A percentile compares a stretch with the other conserved stretches of the same genome.
phyloP scores from a whole-genome alignment of 2,113 vertebrate genomes.

The Nanorana parkeri region DNA sequence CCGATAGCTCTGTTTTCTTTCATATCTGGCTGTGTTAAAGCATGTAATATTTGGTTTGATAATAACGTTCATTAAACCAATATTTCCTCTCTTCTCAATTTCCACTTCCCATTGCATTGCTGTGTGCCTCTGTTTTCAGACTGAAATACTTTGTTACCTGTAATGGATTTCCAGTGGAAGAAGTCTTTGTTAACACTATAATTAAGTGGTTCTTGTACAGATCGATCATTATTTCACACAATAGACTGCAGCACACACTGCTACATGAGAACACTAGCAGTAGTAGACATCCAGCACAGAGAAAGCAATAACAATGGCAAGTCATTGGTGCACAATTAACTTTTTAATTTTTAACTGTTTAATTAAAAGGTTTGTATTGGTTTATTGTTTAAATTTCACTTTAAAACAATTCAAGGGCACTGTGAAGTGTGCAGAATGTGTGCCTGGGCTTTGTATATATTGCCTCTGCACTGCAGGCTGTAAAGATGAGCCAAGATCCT shows the following conservation, averaged over 20 bases:
- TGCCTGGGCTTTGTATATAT: neutral
- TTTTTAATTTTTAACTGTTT: conserved; percentile 33
- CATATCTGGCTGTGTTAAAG: too few species aligned
- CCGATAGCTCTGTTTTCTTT: too few species aligned
- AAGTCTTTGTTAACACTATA: conserved; percentile 18
- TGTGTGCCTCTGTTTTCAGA: neutral
- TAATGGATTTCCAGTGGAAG: conserved; percentile 18
- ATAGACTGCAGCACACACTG: neutral
- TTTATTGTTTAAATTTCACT: conserved; percentile 16
- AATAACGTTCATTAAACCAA: neutral
- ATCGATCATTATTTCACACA: conserved; percentile 32
- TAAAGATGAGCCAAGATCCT: conserved; percentile 23
- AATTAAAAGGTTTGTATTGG: conserved; percentile 26
- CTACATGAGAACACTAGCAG: conserved; percentile 8
- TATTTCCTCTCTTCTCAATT: neutral
- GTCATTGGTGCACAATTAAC: conserved; percentile 9
- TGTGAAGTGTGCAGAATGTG: neutral
- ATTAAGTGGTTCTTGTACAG: conserved; percentile 26
- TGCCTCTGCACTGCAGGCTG: neutral
- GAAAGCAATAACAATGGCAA: neutral
- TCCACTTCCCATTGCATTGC: neutral
- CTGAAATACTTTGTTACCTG: conserved; percentile 16
- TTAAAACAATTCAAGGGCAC: conserved; percentile 38
- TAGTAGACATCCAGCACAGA: neutral
- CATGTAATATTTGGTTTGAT: neutral